Base-by-base conservation (phyloP, 2,113 vertebrate genomes). In the Strix aluco region DNA sequence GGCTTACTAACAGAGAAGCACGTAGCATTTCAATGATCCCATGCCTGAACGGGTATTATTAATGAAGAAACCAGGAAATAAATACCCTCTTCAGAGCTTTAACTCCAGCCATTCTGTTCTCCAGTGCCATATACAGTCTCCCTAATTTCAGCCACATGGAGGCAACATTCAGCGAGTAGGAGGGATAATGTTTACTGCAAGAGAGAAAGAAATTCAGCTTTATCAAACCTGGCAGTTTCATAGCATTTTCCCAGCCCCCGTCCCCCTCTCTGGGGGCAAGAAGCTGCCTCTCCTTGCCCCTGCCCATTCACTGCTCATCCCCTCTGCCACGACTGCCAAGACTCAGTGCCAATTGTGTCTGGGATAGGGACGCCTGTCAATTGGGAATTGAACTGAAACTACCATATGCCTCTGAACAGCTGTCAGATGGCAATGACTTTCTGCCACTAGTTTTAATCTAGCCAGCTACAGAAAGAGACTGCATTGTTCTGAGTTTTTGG, bases 101-200 rank as follows among this genome's bases (percentile, higher is more conserved):
- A 47, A 98, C 90, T 17, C 98, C 99, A 10, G 96, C 94, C 0
- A 96, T 87, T 80, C 81, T 96, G 90, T 98, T 98, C 15, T 99
- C 98, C 93, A 99, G 94, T 2, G 97, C 97, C 97, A 99, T 97
- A 92, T 99, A 98, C 23, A 99, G 97, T 57, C 98, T 96, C 15
- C 99, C 99, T 69, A 99, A 66, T 95, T 99, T 99, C 97, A 99
- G 98, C 98, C 99, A 99, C 98, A 99, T 98, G 85, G 99, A 99
- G 38, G 99, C 99, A 94, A 99, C 99, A 1, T 99, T 99, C 94
- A 99, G 90, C 3, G 99, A 99, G 97, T 99, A 99, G 58, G 98
- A 74, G 2, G 99, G 99, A 51, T 99, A 99, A 91, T 99, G 98
- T 93, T 98, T 98, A 51, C 99, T 99, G 97, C 36, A 96, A 69